Conservation (phyloP, 2,888 invertebrate species). For the Leucophenga maculata region DNA sequence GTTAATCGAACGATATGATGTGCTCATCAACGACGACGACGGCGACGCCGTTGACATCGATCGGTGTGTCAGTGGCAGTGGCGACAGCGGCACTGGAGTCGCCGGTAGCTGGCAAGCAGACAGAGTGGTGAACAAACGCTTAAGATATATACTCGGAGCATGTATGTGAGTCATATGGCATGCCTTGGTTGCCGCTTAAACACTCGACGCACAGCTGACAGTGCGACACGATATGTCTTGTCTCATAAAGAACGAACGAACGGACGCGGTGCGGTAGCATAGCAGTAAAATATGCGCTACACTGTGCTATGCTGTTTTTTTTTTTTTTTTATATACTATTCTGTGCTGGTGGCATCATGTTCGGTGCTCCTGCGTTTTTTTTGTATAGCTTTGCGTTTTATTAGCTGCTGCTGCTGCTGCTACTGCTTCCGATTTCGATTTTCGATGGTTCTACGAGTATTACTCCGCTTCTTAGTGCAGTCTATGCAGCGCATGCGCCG, state of each 20-base stretch:
- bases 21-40: neutral
- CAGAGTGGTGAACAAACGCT: too few species aligned
- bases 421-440: neutral
- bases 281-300: too few species aligned
- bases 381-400: constrained; percentile 3
- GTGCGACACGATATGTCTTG: neutral
- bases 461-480: neutral
- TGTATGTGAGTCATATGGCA: neutral
- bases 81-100: neutral
- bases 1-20: neutral
- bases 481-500: neutral
- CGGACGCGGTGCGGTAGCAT: neutral
- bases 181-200: neutral
- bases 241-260: neutral
- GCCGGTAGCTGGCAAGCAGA: too few species aligned
- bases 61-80: neutral
- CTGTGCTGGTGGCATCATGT: neutral
- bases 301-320: too few species aligned
- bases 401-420: neutral
- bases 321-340: too few species aligned
- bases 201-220: constrained; percentile 15
- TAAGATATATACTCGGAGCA: too few species aligned
- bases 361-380: constrained; percentile 14
- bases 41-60: neutral
- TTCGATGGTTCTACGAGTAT: neutral